Percentiles rank a stretch among this genome's conserved stretches.
These are phyloP conservation scores for Drosophila diplacantha DNA, from an alignment of 2,888 invertebrate genomes.

Conservation along the genomic window DNA sequence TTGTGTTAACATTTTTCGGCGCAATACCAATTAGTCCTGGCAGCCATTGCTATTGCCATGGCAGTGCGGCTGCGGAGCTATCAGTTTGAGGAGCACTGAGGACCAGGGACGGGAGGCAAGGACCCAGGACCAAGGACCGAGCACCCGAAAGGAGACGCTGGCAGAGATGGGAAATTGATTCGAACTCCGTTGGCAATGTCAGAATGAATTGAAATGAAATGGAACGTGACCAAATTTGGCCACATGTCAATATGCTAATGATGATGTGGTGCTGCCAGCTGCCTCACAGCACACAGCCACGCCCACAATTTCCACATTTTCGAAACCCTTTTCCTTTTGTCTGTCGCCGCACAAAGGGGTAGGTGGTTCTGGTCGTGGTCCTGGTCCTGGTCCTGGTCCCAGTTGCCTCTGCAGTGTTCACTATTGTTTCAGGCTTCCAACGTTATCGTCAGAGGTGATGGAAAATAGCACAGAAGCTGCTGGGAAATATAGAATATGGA, in stretches of 20 bases:
- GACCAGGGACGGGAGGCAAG: not conserved
- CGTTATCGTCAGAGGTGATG: not conserved
- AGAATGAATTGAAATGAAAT: conserved; percentile 62
- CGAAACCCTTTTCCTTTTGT: not conserved
- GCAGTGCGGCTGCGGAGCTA: conserved; percentile 40
- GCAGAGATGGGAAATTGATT: conserved; percentile 55
- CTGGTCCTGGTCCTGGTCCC: not conserved
- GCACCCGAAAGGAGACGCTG: not conserved
- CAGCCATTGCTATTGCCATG: conserved; percentile 33
- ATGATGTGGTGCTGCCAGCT: conserved; percentile 38
- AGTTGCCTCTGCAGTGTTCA: conserved; percentile 5
- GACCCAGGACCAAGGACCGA: not conserved
- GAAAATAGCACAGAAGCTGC: not conserved
- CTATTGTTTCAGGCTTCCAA: conserved; percentile 14
- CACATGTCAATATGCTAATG: conserved; percentile 71
- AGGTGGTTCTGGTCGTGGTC: not conserved
- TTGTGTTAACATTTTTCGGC: not conserved
- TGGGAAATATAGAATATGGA: not conserved
- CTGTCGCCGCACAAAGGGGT: not conserved
- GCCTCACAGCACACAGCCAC: not conserved
- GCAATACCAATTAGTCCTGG: conserved; percentile 57
- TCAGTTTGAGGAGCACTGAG: conserved; percentile 31
- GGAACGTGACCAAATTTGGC: conserved; percentile 71
- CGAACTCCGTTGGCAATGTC: conserved; percentile 47
- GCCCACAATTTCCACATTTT: conserved; percentile 1